Evolutionary conservation across 1,140 invertebrate genomes (phyloP).

Genomic region (Trichonephila inaurata): DNA sequence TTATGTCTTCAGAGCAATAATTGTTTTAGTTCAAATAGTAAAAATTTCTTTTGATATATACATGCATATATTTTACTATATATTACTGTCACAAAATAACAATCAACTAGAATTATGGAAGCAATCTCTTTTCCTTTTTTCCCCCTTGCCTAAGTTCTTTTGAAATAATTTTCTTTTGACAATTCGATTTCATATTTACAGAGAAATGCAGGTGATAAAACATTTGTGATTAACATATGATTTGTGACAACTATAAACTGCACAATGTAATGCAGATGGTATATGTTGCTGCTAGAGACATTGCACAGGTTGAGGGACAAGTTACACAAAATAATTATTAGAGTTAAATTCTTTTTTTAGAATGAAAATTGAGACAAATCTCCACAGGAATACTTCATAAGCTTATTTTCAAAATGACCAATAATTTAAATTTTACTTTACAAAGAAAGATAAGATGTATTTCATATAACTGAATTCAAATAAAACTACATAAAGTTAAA

Average conservation of each 20-base stretch:
- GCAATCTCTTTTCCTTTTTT: not conserved
- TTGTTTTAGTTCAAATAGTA: conserved; percentile 17
- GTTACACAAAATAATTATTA: not conserved
- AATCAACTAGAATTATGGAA: conserved; percentile 28
- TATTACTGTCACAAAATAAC: conserved; percentile 32
- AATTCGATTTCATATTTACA: conserved; percentile 31
- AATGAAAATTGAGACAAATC: not conserved
- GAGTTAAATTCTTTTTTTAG: not conserved
- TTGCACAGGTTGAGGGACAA: not conserved
- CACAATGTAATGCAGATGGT: conserved; percentile 18
- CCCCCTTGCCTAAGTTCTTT: not conserved
- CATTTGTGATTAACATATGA: conserved; percentile 25
- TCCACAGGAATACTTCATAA: not conserved
- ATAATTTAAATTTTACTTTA: too few species aligned
- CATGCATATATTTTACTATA: conserved; percentile 21
- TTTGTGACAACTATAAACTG: conserved; percentile 27
- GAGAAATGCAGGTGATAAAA: conserved; percentile 43
- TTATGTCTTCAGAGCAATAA: conserved; percentile 17
- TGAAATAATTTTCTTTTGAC: conserved; percentile 1
- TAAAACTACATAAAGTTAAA: too few species aligned
- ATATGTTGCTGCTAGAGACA: conserved; percentile 15
- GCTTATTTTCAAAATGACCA: too few species aligned
- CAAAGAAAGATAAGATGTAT: too few species aligned
- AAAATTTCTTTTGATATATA: conserved; percentile 24
- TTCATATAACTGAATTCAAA: too few species aligned